Conservation (phyloP, 2,797 vertebrate species). For the Sebastolobus altivelis region DNA sequence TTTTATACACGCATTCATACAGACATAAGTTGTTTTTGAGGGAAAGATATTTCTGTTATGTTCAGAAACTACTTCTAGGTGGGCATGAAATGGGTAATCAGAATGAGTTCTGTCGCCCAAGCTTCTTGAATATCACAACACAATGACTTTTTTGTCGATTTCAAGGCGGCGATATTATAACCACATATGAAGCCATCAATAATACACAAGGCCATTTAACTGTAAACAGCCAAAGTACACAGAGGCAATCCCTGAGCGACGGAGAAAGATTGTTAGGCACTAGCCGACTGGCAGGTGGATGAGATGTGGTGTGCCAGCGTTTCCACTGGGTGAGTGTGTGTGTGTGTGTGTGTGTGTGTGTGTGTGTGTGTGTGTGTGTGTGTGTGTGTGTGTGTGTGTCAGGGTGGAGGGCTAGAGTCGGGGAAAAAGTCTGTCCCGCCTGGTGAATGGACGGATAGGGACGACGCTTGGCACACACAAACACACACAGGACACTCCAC, state of each 20-base stretch:
- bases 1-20: constrained; percentile 44
- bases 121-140: constrained; percentile 65
- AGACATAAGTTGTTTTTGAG: constrained; percentile 34
- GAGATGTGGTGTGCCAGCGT: constrained; percentile 70
- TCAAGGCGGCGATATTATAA: constrained; percentile 75
- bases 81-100: constrained; percentile 48
- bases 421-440: constrained; percentile 68
- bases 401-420: constrained; percentile 50
- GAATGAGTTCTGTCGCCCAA: constrained; percentile 57
- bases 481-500: constrained; percentile 72
- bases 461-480: constrained; percentile 63
- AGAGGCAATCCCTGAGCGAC: constrained; percentile 76
- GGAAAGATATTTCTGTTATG: constrained; percentile 37
- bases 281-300: constrained; percentile 74
- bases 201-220: constrained; percentile 86
- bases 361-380: constrained; percentile 8
- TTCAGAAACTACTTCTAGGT: constrained; percentile 42
- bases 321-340: constrained; percentile 62
- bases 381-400: constrained; percentile 7
- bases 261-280: constrained; percentile 68
- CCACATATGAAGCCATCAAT: constrained; percentile 85
- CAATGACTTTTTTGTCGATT: constrained; percentile 74
- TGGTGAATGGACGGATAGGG: constrained; percentile 77
- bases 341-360: constrained; percentile 8
- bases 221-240: constrained; percentile 81